Evolutionary conservation across 2,797 vertebrate genomes (phyloP).

Genomic region (Chaenodraco wilsoni): DNA sequence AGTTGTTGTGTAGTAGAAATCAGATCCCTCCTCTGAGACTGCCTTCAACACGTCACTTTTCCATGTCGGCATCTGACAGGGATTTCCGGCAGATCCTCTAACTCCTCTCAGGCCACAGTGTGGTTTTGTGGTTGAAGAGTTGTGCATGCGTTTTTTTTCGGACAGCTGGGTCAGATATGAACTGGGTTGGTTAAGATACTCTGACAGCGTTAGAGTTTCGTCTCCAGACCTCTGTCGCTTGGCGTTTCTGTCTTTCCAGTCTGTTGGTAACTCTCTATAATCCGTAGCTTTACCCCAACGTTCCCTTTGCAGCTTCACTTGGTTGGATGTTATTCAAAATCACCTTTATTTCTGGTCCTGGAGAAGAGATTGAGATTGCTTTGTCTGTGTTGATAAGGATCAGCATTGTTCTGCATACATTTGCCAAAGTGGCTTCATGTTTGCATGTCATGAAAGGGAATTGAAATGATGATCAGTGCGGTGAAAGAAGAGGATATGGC

Average conservation of each 20-base stretch:
- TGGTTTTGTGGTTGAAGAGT: slow-evolving; percentile 15
- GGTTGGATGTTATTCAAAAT: slow-evolving; percentile 49
- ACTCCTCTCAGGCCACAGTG: slow-evolving; percentile 23
- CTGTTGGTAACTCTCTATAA: slow-evolving; percentile 59
- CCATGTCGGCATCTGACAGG: slow-evolving; percentile 32
- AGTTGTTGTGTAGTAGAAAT: slow-evolving; percentile 30
- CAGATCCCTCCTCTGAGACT: slow-evolving; percentile 25
- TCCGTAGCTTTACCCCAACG: slow-evolving; percentile 43
- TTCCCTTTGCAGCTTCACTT: slow-evolving; percentile 53
- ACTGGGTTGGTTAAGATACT: slow-evolving; percentile 32
- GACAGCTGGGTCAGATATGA: slow-evolving; percentile 43
- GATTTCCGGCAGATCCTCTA: slow-evolving; percentile 37
- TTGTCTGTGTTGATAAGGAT: slow-evolving; percentile 36
- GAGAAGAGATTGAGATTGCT: slow-evolving; percentile 26
- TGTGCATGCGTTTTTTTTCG: slow-evolving; percentile 28
- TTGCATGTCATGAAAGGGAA: slow-evolving; percentile 1
- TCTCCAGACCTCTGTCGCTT: slow-evolving; percentile 57
- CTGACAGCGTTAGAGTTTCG: slow-evolving; percentile 42
- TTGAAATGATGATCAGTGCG: slow-evolving; percentile 18
- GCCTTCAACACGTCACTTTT: slow-evolving; percentile 28
- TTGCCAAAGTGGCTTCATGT: slow-evolving; percentile 12
- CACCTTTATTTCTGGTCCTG: slow-evolving; percentile 47
- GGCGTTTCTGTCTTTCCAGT: slow-evolving; percentile 62
- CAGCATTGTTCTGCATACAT: slow-evolving; percentile 21
- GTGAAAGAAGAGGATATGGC: slow-evolving; percentile 15